Conservation (phyloP, 2,888 invertebrate genomes). For the Drosophila fulvimacula region DNA sequence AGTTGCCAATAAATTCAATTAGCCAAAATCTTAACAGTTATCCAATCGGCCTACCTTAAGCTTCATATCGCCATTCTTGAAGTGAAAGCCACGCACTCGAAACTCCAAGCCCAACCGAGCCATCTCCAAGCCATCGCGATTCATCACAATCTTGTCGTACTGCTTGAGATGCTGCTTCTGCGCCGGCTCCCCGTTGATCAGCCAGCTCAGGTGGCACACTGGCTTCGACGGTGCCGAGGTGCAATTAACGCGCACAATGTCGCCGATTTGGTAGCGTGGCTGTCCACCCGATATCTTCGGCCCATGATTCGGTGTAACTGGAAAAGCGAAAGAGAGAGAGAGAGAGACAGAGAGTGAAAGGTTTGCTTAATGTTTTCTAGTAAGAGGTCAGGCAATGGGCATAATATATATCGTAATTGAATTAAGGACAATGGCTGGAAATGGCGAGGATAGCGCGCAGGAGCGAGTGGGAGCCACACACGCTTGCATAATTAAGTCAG, state of each 20-base stretch:
- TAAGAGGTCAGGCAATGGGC: conserved; percentile 6
- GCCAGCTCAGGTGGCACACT: conserved; percentile 93
- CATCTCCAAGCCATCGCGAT: conserved; percentile 89
- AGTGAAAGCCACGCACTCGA: conserved; percentile 91
- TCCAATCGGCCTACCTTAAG: conserved; percentile 87
- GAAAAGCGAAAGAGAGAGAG: conserved; percentile 48
- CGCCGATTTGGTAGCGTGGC: conserved; percentile 92
- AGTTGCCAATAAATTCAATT: conserved; percentile 11
- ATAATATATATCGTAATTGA: conserved; percentile 3
- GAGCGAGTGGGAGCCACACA: conserved; percentile 15
- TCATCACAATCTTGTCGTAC: conserved; percentile 86
- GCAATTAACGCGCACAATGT: conserved; percentile 93
- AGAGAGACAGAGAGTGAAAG: background rate
- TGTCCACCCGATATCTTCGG: conserved; percentile 92
- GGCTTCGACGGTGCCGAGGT: conserved; percentile 94
- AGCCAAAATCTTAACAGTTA: fast-evolving
- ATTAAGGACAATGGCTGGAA: conserved; percentile 2
- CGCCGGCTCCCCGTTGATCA: conserved; percentile 93
- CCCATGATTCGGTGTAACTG: conserved; percentile 92
- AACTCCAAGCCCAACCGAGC: conserved; percentile 92
- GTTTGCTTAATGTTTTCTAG: conserved; percentile 6
- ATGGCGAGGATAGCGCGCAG: too few relatives aligned
- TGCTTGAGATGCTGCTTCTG: conserved; percentile 86
- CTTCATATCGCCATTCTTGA: conserved; percentile 93
- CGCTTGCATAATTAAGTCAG: conserved; percentile 36